Evolutionary conservation across 2,888 invertebrate genomes (phyloP).

Genomic region (Nemotelus pantherinus): DNA sequence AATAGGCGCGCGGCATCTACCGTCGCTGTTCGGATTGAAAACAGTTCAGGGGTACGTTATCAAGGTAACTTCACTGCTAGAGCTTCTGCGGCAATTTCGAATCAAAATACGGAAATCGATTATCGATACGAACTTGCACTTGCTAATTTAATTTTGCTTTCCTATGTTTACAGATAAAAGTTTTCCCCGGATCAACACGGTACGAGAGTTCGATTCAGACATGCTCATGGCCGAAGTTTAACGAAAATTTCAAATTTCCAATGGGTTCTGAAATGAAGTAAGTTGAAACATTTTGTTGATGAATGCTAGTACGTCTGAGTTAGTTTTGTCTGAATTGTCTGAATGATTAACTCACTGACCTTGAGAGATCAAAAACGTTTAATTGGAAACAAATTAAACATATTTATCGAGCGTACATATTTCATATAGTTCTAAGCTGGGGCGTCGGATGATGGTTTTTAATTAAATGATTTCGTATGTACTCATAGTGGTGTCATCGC

Average conservation of each 20-base stretch:
- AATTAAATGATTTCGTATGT: no score
- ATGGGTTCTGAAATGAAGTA: conserved; percentile 66
- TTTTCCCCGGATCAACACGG: conserved; percentile 80
- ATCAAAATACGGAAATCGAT: conserved; percentile 8
- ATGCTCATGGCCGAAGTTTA: conserved; percentile 83
- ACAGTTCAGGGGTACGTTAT: conserved; percentile 82
- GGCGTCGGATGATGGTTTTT: no score
- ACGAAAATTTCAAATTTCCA: conserved; percentile 79
- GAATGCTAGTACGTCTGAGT: no score
- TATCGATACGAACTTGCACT: background rate
- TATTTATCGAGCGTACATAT: no score
- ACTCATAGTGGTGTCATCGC: no score
- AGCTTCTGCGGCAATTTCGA: background rate
- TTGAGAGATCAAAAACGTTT: no score
- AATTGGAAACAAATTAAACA: no score
- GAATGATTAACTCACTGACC: no score
- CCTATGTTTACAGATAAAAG: conserved; percentile 70
- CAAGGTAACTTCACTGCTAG: conserved; percentile 69
- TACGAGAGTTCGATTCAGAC: conserved; percentile 78
- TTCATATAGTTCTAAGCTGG: no score
- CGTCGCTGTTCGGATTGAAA: conserved; percentile 78
- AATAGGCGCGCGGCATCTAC: conserved; percentile 80
- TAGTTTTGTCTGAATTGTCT: no score
- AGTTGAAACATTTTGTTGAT: conserved; percentile 45
- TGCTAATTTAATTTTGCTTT: background rate